Conservation (phyloP, 2,797 vertebrate species). For the Hapalemur alaotrensis region DNA sequence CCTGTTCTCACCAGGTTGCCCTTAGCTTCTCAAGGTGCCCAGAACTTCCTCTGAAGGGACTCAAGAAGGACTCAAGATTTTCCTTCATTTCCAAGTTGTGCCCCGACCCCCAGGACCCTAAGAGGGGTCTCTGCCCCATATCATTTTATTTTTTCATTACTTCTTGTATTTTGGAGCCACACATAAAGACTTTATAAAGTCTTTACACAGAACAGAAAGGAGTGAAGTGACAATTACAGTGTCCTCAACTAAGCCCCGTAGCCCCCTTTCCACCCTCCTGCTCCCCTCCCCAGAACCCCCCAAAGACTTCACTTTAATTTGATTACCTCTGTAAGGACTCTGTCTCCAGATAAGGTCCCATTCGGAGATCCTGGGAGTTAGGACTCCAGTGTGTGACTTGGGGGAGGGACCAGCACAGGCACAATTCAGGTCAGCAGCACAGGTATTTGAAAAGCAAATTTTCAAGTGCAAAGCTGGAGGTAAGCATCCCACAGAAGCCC, state of each 20-base stretch:
- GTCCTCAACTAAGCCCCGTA: not conserved
- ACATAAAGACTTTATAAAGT: not conserved
- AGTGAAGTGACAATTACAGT: not conserved
- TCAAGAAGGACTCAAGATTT: not conserved
- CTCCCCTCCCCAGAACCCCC: not conserved
- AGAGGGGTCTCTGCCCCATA: not conserved
- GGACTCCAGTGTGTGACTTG: not conserved
- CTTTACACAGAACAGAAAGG: not conserved
- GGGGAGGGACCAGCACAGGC: not conserved
- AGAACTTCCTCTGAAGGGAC: not conserved
- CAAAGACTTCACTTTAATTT: not conserved
- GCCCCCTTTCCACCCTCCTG: not conserved
- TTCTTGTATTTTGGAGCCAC: not conserved
- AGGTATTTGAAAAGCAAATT: not conserved
- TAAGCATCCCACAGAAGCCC: not conserved
- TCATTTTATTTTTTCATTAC: not conserved
- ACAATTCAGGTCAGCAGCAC: not conserved
- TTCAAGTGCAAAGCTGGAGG: not conserved
- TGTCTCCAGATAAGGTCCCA: not conserved
- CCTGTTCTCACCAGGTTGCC: not conserved
- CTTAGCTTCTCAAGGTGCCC: not conserved
- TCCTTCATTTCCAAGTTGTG: not conserved
- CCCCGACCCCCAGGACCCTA: no score
- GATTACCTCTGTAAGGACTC: not conserved
- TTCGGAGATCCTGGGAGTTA: not conserved